A percentile compares a stretch with the other conserved stretches of the same genome.
Evolutionary conservation across 1,140 invertebrate genomes (phyloP).

Genomic region (Neelides sp.): DNA sequence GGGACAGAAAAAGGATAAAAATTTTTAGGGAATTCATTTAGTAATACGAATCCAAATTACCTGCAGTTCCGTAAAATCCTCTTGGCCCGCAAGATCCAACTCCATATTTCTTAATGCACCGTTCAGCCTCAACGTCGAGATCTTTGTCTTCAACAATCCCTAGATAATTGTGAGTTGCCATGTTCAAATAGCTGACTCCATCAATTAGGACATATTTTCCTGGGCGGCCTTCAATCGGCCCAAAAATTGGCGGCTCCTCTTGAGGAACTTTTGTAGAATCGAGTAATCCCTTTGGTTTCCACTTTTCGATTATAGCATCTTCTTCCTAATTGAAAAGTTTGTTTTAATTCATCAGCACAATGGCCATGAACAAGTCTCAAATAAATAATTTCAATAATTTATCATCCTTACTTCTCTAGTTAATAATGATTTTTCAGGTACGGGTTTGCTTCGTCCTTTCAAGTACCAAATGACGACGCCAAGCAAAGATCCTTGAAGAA

Average conservation of each 20-base stretch:
- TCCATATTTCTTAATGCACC: constrained; percentile 77
- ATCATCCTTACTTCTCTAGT: constrained; percentile 35
- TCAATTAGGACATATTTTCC: constrained; percentile 57
- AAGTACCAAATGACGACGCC: constrained; percentile 47
- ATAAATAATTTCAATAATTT: no score
- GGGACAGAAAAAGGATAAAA: no score
- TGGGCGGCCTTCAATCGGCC: constrained; percentile 24
- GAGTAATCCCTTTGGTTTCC: constrained; percentile 61
- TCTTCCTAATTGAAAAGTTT: constrained; percentile 45
- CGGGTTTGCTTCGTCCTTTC: constrained; percentile 42
- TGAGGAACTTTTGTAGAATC: no score
- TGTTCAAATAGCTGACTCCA: constrained; percentile 59
- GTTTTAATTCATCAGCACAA: constrained; percentile 9
- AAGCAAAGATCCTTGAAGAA: constrained; percentile 45
- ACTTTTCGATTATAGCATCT: constrained; percentile 54
- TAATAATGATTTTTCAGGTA: constrained; percentile 36
- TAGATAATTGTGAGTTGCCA: constrained; percentile 76
- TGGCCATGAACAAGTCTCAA: constrained; percentile 20
- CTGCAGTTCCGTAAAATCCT: constrained; percentile 94
- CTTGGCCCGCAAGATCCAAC: constrained; percentile 95
- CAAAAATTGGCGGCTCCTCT: constrained; percentile 32
- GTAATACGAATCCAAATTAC: no score
- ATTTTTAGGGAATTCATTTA: no score
- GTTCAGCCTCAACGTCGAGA: constrained; percentile 55
- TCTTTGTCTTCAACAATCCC: constrained; percentile 54